Conservation (phyloP, 2,113 vertebrate species). For the Pipa parva region DNA sequence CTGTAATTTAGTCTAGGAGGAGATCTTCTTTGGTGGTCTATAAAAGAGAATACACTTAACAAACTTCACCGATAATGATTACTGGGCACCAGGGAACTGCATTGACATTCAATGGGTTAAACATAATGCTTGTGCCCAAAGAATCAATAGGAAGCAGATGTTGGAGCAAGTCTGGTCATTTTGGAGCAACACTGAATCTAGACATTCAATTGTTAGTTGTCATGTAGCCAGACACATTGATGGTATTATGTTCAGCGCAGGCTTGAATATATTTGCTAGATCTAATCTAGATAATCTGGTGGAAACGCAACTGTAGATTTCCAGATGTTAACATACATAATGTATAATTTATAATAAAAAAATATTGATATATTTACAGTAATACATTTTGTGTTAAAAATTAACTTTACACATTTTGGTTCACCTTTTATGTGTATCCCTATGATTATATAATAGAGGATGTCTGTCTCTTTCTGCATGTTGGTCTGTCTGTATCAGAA, state of each 20-base stretch:
- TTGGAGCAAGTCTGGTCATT: constrained; percentile 15
- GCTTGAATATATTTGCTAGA: neutral
- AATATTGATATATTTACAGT: no score
- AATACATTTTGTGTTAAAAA: no score
- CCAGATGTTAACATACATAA: no score
- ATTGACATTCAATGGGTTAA: constrained; percentile 7
- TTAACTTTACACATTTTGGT: no score
- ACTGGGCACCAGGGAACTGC: neutral
- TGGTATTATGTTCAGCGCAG: constrained; percentile 15
- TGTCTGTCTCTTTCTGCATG: no score
- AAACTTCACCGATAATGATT: constrained; percentile 10
- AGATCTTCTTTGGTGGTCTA: constrained; percentile 27
- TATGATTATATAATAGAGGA: no score
- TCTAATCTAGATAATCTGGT: no score
- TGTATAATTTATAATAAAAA: no score
- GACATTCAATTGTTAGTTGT: constrained; percentile 15
- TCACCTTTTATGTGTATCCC: no score
- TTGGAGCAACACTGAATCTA: constrained; percentile 17
- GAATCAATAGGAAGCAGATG: constrained; percentile 22
- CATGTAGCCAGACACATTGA: constrained; percentile 19
- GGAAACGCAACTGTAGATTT: no score
- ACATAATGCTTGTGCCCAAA: constrained; percentile 10
- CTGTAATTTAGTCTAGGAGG: constrained; percentile 7
- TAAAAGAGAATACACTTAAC: neutral
- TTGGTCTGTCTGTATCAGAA: no score